These are phyloP conservation scores for Melanargia galathea DNA, from an alignment of 2,888 invertebrate genomes.

Conservation along the genomic window DNA sequence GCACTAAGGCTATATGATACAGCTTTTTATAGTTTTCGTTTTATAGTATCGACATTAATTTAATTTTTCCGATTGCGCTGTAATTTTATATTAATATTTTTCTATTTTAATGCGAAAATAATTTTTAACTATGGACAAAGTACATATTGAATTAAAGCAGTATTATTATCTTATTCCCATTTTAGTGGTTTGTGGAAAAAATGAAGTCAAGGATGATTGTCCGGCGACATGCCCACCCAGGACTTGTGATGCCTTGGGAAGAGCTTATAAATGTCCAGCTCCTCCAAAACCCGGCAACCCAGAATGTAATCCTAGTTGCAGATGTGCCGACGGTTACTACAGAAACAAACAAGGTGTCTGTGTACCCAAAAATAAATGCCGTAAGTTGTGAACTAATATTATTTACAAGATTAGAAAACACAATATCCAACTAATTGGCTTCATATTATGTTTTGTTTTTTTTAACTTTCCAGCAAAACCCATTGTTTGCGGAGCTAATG, in stretches of 20 bases:
- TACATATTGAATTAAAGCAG: background rate
- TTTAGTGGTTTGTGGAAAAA: constrained; percentile 16
- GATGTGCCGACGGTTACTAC: constrained; percentile 33
- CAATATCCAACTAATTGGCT: no score
- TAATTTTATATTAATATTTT: no score
- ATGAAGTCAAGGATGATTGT: constrained; percentile 33
- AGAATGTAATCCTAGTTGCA: constrained; percentile 31
- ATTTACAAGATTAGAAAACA: no score
- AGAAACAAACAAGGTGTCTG: constrained; percentile 29
- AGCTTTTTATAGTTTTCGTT: no score
- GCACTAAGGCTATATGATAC: no score
- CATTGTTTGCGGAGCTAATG: background rate
- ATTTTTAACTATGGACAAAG: background rate
- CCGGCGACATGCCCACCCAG: constrained; percentile 28
- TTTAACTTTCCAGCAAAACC: background rate
- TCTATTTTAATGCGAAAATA: no score
- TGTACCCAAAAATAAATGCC: constrained; percentile 39
- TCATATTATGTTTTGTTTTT: no score
- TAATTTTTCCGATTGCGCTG: no score
- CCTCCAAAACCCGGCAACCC: constrained; percentile 22
- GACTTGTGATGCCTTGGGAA: constrained; percentile 19
- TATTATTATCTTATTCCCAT: background rate
- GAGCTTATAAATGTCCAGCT: constrained; percentile 8
- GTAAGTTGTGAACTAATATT: constrained; percentile 15
- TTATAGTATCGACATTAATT: no score